Base-by-base conservation (phyloP, 2,888 invertebrate genomes). In the Lydus trimaculatus region DNA sequence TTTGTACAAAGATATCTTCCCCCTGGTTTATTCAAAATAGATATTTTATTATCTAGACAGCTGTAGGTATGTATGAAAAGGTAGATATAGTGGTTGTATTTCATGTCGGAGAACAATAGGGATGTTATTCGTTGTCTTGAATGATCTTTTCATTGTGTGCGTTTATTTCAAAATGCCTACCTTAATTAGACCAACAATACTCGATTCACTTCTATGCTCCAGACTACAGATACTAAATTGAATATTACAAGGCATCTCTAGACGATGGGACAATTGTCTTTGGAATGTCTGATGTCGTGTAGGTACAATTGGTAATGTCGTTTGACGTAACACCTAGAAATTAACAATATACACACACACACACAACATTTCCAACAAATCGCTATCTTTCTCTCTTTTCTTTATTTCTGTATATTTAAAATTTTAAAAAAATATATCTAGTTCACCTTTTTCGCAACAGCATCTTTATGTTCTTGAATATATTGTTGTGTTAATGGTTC, bases 271-370 rank as follows among this genome's bases (percentile, higher is more conserved):
- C 39, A 94, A 87, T 83, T 94, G 94, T 0, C 94, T 87, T 80
- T 94, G 94, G 84, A 94, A 94, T 60, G 91, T 91, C 82, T 93
- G 93, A 83, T 94, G 94, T 31, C 94, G 88, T 58, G 92, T 93
- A 7, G 94, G 93, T 6, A 94, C 94, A 62, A 93, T 93, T 2
- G 94, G 94, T 31, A 94, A 85, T 1, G 94, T 94, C 0, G 94
- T 93, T 86, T 94, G 94, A 9, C 94, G 89, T 17, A 93, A 86
- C n/a, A 93, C 92, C 90, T 93, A 83, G 64, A 79, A 75, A 65
- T 48, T 58, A 52, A 52, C 48, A 52, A 20, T 11, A n/a, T n/a
- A n/a, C n/a, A n/a, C n/a, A n/a, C n/a, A n/a, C n/a, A n/a, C n/a
- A n/a, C n/a, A n/a, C n/a, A 23, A 20, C 3, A 23, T 20, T 23